A percentile compares a stretch with the other conserved stretches of the same genome.
These are phyloP conservation scores for Chascanopsetta lugubris DNA, from an alignment of 2,113 vertebrate species.

Conservation along the genomic window DNA sequence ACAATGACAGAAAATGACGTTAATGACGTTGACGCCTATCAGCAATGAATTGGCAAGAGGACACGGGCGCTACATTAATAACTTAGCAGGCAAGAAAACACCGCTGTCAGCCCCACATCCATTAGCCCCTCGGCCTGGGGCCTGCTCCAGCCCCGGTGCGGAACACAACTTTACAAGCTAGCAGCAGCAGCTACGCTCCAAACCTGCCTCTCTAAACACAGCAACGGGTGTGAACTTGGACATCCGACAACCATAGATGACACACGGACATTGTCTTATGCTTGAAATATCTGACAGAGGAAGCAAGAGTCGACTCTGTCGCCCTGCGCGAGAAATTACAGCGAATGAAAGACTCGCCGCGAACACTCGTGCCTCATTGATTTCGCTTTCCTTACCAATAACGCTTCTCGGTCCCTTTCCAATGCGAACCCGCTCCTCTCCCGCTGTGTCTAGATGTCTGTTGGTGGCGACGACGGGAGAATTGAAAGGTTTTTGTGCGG, in stretches of 20 bases:
- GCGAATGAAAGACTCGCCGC: slow-evolving; percentile 45
- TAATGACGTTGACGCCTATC: slow-evolving; percentile 42
- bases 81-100: slow-evolving; percentile 59
- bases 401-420: slow-evolving; percentile 84
- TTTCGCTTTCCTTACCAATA: slow-evolving; percentile 83
- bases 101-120: slow-evolving; percentile 36
- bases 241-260: slow-evolving; percentile 5
- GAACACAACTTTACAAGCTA: slow-evolving; percentile 73
- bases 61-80: slow-evolving; percentile 60
- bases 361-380: slow-evolving; percentile 73
- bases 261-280: fast-evolving
- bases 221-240: slow-evolving; percentile 12
- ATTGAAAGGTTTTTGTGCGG: slow-evolving; percentile 20
- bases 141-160: slow-evolving; percentile 53
- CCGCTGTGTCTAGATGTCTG: slow-evolving; percentile 62
- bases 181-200: slow-evolving; percentile 38
- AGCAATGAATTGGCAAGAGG: slow-evolving; percentile 53
- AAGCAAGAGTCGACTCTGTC: not conserved
- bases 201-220: slow-evolving; percentile 32
- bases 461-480: slow-evolving; percentile 33
- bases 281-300: not conserved
- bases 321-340: not conserved
- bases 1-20: not conserved
- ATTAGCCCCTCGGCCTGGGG: slow-evolving; percentile 59
- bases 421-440: slow-evolving; percentile 82